Evolutionary conservation across 2,113 vertebrate species (phyloP).

Genomic region (Mesoclemmys tuberculata): DNA sequence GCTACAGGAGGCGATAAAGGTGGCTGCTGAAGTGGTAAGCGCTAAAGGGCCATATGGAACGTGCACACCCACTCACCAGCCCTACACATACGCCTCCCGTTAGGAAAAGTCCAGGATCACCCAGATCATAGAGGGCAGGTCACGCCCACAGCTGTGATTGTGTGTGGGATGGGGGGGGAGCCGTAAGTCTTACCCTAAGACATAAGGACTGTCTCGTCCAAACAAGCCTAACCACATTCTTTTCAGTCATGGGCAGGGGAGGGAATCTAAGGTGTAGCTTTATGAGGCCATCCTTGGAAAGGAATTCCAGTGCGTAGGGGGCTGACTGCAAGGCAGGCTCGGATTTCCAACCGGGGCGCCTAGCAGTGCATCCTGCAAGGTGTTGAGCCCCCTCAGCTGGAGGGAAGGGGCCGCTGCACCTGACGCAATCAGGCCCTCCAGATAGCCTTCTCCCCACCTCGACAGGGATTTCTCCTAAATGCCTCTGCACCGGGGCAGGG

Average conservation of each 20-base stretch:
- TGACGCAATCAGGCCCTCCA: background rate
- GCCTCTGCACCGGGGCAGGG: background rate
- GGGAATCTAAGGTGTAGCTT: background rate
- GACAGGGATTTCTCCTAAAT: background rate
- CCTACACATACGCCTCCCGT: background rate
- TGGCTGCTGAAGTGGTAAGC: conserved; percentile 88
- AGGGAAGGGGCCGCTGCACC: background rate
- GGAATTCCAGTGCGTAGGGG: background rate
- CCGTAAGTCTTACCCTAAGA: background rate
- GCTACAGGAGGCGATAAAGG: conserved; percentile 92
- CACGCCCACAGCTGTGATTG: background rate
- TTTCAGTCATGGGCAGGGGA: background rate
- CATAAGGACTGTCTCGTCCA: background rate
- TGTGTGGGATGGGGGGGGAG: background rate
- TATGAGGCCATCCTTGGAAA: background rate
- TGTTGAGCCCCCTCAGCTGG: background rate
- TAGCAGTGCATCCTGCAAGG: too few species aligned
- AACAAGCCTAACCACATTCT: background rate
- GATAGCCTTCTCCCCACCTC: background rate
- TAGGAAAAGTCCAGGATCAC: background rate
- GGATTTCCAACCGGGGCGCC: too few species aligned
- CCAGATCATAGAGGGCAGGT: background rate
- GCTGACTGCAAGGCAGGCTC: background rate
- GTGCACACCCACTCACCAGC: background rate
- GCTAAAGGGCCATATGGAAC: background rate